Base-by-base conservation (phyloP, 2,113 vertebrate genomes). In the Alouatta palliata region DNA sequence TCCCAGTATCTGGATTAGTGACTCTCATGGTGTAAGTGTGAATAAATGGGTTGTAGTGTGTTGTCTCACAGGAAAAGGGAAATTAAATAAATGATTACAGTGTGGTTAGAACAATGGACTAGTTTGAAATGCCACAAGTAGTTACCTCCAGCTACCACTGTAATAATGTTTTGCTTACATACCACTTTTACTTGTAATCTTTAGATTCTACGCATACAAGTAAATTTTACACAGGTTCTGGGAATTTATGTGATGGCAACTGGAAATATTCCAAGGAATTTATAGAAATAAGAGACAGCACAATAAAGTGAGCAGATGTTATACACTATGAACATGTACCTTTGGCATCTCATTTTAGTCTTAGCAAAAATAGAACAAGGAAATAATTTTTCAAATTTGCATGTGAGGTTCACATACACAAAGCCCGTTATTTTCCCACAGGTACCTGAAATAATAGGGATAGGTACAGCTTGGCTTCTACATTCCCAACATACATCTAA, bases 341-440 rank as follows among this genome's bases (percentile, higher is more conserved):
- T 47, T 94, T 86, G 73, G 86, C 58, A 93, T 91, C 73, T 91
- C 91, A 97, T 91, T 97, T 91, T 91, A 85, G 86, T 91, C 73
- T 93, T 97, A 47, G 47, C 47, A 49, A 95, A 97, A 97, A 97
- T 81, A 73, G 47, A 25, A 66, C 91, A 92, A 90, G 93, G 95
- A 95, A 98, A 40, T 77, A 81, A 97, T 94, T 95, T 96, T 97
- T 97, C 94, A 96, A 97, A 97, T 95, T 96, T 95, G 75, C 94
- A 23, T 95, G 54, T 93, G 96, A 86, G 93, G 97, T 95, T 96
- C 64, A 76, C 52, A 96, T 89, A 47, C 95, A 91, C 96, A 84
- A 93, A 98, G 92, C 86, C 94, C 86, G 97, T 98, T 95, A 97
- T 94, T 95, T 96, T 52, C 82, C 92, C 86, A 68, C n/a, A 40